These are phyloP conservation scores for Leptopilina clavipes DNA, from an alignment of 1,140 invertebrate species.

Conservation along the genomic window DNA sequence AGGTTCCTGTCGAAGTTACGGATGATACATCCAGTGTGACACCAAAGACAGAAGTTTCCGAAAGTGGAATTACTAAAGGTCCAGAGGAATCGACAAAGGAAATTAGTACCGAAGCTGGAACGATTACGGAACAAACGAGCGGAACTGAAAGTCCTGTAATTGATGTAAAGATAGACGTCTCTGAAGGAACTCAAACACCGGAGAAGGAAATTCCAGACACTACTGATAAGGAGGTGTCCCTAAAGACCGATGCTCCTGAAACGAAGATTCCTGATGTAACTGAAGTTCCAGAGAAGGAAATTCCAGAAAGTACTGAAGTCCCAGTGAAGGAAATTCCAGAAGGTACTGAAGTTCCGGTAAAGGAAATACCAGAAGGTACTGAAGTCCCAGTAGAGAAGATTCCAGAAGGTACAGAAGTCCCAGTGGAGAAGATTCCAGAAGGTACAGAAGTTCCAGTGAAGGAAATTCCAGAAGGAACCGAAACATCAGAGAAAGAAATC, in stretches of 20 bases:
- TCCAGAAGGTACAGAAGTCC: neutral
- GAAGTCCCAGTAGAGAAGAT: slow-evolving; percentile 30
- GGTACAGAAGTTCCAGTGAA: slow-evolving; percentile 37
- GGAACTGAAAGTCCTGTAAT: slow-evolving; percentile 26
- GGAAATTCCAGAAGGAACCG: slow-evolving; percentile 33
- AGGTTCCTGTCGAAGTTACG: slow-evolving; percentile 34
- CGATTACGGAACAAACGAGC: slow-evolving; percentile 38
- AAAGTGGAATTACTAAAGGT: slow-evolving; percentile 35
- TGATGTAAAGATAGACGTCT: slow-evolving; percentile 36
- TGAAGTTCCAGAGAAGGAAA: too few species aligned
- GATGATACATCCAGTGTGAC: slow-evolving; percentile 34
- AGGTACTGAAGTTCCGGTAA: neutral
- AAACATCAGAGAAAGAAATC: neutral
- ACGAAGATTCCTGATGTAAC: too few species aligned
- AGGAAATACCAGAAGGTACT: neutral
- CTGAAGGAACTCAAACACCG: slow-evolving; percentile 38
- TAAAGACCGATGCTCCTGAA: too few species aligned
- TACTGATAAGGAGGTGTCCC: too few species aligned
- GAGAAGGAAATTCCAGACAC: slow-evolving; percentile 21
- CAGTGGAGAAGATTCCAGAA: neutral
- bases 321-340: neutral
- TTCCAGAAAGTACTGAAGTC: neutral
- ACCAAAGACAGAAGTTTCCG: slow-evolving; percentile 40
- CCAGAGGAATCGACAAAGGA: slow-evolving; percentile 18
- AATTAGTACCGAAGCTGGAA: slow-evolving; percentile 41